A percentile compares a stretch with the other conserved stretches of the same genome.
phyloP scores from a whole-genome alignment of 1,140 invertebrate genomes.

The Notospermus geniculatus region DNA sequence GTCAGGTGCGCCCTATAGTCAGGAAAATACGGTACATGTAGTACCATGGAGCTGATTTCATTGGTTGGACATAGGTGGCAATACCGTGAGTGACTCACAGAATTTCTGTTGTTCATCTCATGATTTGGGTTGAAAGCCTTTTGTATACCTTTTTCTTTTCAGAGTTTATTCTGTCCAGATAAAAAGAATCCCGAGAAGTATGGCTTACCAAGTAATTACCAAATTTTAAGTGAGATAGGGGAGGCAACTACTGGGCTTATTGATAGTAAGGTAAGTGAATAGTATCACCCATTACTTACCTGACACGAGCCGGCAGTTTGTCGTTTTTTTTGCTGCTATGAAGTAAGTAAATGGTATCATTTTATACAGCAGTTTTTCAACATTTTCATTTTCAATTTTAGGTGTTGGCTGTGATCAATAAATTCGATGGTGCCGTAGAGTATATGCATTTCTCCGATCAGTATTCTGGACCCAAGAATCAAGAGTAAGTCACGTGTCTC shows the following conservation, averaged over 20 bases:
- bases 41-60: too few species aligned
- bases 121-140: too few species aligned
- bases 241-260: slow-evolving; percentile 79
- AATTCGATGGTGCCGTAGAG: slow-evolving; percentile 84
- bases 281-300: too few species aligned
- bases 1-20: too few species aligned
- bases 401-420: slow-evolving; percentile 71
- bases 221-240: slow-evolving; percentile 83
- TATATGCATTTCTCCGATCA: slow-evolving; percentile 98
- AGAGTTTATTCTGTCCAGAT: slow-evolving; percentile 86
- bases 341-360: too few species aligned
- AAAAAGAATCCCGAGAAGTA: slow-evolving; percentile 82
- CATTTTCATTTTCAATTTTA: slow-evolving; percentile 31
- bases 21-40: too few species aligned
- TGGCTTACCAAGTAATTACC: slow-evolving; percentile 73
- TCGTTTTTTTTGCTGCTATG: too few species aligned
- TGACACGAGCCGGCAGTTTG: too few species aligned
- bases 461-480: slow-evolving; percentile 80
- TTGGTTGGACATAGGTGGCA: too few species aligned
- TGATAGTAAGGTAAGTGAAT: slow-evolving; percentile 71
- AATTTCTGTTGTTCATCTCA: neutral
- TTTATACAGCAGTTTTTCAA: too few species aligned
- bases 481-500: slow-evolving; percentile 69
- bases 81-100: too few species aligned
- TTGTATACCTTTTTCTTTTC: slow-evolving; percentile 34